Percentiles rank a stretch among this genome's conserved stretches.
Conservation (phyloP, 2,797 vertebrate genomes). For the Rhinichthys osculus region DNA sequence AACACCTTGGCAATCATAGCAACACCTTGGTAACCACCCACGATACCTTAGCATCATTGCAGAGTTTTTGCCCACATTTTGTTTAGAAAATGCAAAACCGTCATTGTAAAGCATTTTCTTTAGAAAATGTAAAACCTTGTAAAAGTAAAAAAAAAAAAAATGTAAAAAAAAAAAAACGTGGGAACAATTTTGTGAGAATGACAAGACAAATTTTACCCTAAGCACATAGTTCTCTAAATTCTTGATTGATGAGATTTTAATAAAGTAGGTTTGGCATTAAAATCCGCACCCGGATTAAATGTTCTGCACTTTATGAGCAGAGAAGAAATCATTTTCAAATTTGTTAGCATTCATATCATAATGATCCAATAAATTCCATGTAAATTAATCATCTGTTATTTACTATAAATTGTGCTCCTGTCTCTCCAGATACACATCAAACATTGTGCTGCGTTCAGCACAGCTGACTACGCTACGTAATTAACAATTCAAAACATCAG, state of each 20-base stretch:
- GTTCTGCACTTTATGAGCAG: neutral
- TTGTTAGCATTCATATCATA: conserved; percentile 17
- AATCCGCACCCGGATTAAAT: neutral
- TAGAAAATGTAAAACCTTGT: neutral
- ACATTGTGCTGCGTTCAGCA: neutral
- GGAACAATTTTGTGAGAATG: neutral
- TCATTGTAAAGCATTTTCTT: neutral
- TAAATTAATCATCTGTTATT: conserved; percentile 35
- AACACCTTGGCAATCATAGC: neutral
- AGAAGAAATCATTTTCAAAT: conserved; percentile 8
- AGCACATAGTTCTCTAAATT: neutral
- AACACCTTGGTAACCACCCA: neutral
- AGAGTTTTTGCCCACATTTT: neutral
- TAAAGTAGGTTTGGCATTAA: neutral
- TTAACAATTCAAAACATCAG: conserved; percentile 36
- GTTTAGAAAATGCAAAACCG: too few relatives aligned
- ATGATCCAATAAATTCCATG: conserved; percentile 5
- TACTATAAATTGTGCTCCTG: conserved; percentile 4
- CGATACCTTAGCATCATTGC: neutral
- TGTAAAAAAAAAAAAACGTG: too few relatives aligned
- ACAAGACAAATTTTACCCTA: neutral
- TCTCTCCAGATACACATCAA: conserved; percentile 34
- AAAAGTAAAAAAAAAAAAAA: too few relatives aligned
- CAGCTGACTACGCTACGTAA: neutral
- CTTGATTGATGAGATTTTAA: neutral